Conservation (phyloP, 2,888 invertebrate genomes). For the Serripes groenlandicus region DNA sequence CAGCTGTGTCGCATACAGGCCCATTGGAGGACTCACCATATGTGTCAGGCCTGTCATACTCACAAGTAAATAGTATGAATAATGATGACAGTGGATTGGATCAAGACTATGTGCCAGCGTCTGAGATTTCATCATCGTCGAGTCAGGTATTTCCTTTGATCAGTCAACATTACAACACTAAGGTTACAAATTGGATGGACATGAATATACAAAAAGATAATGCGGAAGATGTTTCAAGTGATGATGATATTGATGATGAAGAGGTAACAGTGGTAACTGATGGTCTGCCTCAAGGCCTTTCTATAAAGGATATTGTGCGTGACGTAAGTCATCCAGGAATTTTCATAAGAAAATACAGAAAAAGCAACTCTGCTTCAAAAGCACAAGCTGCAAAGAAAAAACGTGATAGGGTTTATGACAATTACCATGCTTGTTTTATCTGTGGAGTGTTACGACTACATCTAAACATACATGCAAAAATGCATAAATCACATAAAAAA, state of each 20-base stretch:
- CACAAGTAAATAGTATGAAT: too few species aligned
- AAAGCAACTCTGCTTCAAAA: background rate
- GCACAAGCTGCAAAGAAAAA: conserved; percentile 10
- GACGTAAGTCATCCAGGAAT: conserved; percentile 7
- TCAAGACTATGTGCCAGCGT: too few species aligned
- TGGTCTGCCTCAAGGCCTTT: too few species aligned
- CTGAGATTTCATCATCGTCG: too few species aligned
- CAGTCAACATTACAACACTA: background rate
- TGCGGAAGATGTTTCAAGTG: background rate
- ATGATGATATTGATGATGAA: background rate
- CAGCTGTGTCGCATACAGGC: too few species aligned
- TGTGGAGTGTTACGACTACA: conserved; percentile 10
- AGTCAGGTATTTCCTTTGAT: too few species aligned
- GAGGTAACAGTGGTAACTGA: background rate
- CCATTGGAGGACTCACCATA: too few species aligned
- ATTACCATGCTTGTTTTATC: conserved; percentile 16
- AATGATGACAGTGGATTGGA: too few species aligned
- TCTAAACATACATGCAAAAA: conserved; percentile 12
- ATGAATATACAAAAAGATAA: background rate
- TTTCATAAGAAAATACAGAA: conserved; percentile 11
- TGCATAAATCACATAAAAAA: background rate
- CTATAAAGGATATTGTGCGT: background rate
- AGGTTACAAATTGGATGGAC: background rate
- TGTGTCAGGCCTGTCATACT: too few species aligned
- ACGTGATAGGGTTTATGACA: conserved; percentile 7